Conservation (phyloP, 53 echinoderm and acorn worm species). For the Mesocentrotus franciscanus region DNA sequence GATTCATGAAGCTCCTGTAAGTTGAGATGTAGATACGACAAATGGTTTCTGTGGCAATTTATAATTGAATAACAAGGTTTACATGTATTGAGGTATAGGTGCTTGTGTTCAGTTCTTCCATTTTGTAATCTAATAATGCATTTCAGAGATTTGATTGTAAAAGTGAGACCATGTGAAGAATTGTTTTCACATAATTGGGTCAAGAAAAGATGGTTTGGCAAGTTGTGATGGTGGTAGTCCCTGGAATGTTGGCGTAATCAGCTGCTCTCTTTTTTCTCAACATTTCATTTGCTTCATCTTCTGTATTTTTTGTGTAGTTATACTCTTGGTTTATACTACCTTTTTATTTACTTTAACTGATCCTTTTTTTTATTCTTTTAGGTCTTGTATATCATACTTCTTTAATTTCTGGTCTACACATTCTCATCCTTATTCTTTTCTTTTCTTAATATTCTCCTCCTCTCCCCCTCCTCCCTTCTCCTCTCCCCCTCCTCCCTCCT, state of each 20-base stretch:
- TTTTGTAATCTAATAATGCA: background rate
- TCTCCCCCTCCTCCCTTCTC: too few relatives aligned
- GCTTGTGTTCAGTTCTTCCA: background rate
- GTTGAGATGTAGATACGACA: background rate
- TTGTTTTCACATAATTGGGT: background rate
- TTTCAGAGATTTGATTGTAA: conserved; percentile 38
- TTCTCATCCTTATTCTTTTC: background rate
- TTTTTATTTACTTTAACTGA: too few relatives aligned
- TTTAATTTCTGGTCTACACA: background rate
- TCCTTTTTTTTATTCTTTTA: too few relatives aligned
- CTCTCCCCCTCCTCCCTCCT: too few relatives aligned
- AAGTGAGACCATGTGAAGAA: background rate
- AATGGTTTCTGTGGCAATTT: background rate
- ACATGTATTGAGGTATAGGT: background rate
- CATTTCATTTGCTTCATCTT: background rate
- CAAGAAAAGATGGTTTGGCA: background rate
- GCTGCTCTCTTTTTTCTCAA: background rate
- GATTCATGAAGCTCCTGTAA: background rate
- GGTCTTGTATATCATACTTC: background rate
- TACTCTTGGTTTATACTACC: background rate
- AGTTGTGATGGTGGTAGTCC: background rate
- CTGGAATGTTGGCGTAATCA: background rate
- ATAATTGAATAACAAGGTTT: conserved; percentile 14
- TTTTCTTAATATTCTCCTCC: background rate
- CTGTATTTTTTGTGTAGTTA: background rate